These are phyloP conservation scores for zebrafish (Danio rerio) DNA, from an alignment of 2,113 vertebrate genomes.

Conservation along the genomic window GRCz12tu NC_133193.1:978001-978500, in stretches of 20 bases:
- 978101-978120: constrained; percentile 55
- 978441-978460: constrained; percentile 8
- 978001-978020: constrained; percentile 72
- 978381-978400: constrained; percentile 2
- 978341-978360: no score
- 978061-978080: constrained; percentile 64
- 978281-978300: background rate
- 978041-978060: constrained; percentile 70
- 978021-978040: constrained; percentile 64
- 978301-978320: background rate
- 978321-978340: no score
- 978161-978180: constrained; percentile 23
- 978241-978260: constrained; percentile 1
- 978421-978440: constrained; percentile 19
- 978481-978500: background rate
- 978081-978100: constrained; percentile 58
- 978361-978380: background rate
- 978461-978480: constrained; percentile 20
- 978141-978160: background rate
- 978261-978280: background rate
- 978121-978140: constrained; percentile 38
- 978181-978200: constrained; percentile 20
- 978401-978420: constrained; percentile 1
- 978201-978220: constrained; percentile 28
- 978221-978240: background rate